Conservation (phyloP, 92 coral and sea anemone genomes). For the Micromussa lordhowensis region DNA sequence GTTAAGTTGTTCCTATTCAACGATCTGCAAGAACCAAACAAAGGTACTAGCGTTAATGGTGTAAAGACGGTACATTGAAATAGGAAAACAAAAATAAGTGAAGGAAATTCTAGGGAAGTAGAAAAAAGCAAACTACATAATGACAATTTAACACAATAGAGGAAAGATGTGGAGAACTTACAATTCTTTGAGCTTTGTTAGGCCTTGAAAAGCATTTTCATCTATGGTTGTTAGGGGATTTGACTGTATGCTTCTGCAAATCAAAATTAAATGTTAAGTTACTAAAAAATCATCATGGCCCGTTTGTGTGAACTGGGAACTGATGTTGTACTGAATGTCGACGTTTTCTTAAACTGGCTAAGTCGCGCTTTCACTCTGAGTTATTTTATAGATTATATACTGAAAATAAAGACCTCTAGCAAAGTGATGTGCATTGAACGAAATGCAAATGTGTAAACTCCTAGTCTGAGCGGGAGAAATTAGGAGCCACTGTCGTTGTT, state of each 20-base stretch:
- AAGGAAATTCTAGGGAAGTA: not conserved
- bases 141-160: not conserved
- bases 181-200: conserved; percentile 5
- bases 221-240: conserved; percentile 30
- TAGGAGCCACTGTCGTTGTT: too few species aligned
- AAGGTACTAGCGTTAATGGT: not conserved
- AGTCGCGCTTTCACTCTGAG: too few species aligned
- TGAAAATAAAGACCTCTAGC: too few species aligned
- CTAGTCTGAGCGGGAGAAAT: too few species aligned
- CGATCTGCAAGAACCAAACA: conserved; percentile 3
- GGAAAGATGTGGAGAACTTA: not conserved
- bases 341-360: too few species aligned
- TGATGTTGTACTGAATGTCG: not conserved
- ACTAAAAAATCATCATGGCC: not conserved
- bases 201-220: conserved; percentile 32
- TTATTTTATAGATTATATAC: too few species aligned
- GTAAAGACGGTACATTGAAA: not conserved
- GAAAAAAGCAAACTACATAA: not conserved
- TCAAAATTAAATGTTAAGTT: not conserved
- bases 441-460: too few species aligned
- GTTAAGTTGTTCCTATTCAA: conserved; percentile 22
- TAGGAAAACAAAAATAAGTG: not conserved
- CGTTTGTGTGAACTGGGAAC: not conserved
- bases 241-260: conserved; percentile 15
- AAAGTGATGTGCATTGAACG: too few species aligned